These are phyloP conservation scores for Cavia aperea DNA, from an alignment of 2,113 vertebrate genomes.

Conservation along the genomic window DNA sequence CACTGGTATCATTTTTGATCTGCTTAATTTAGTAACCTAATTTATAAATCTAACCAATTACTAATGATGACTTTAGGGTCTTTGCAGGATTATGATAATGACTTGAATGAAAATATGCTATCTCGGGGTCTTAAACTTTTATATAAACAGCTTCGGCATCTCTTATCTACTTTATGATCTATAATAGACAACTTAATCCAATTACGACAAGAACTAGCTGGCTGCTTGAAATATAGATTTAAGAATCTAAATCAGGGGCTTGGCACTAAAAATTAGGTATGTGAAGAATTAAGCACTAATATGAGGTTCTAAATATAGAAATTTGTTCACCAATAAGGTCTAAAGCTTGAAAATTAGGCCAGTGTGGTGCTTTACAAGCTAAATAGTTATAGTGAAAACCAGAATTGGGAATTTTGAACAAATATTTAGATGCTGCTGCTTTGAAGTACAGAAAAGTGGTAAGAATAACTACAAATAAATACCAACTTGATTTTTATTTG, in stretches of 20 bases:
- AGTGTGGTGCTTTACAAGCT: conserved; percentile 39
- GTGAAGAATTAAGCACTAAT: conserved; percentile 39
- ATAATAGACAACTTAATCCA: conserved; percentile 40
- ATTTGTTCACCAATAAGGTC: conserved; percentile 57
- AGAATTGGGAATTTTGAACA: conserved; percentile 34
- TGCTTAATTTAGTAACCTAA: conserved; percentile 46
- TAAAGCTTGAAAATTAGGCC: conserved; percentile 55
- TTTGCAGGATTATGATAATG: conserved; percentile 34
- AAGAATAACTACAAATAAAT: conserved; percentile 41
- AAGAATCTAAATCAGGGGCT: conserved; percentile 34
- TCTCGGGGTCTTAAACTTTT: conserved; percentile 42
- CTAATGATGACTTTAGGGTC: conserved; percentile 7
- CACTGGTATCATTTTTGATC: conserved; percentile 32
- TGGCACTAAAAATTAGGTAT: conserved; percentile 51
- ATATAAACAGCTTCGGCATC: conserved; percentile 42
- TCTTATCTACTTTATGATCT: conserved; percentile 46
- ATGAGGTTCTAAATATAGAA: conserved; percentile 63
- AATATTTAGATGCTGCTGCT: conserved; percentile 21
- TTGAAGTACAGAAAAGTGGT: conserved; percentile 40
- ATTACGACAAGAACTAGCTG: conserved; percentile 43
- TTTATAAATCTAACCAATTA: conserved; percentile 47
- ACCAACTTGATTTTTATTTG: conserved; percentile 41
- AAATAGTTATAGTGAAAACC: conserved; percentile 45
- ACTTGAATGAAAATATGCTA: conserved; percentile 27
- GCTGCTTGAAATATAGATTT: conserved; percentile 42